phyloP scores from a whole-genome alignment of 2,797 vertebrate genomes.

The Enteromius anoplus region DNA sequence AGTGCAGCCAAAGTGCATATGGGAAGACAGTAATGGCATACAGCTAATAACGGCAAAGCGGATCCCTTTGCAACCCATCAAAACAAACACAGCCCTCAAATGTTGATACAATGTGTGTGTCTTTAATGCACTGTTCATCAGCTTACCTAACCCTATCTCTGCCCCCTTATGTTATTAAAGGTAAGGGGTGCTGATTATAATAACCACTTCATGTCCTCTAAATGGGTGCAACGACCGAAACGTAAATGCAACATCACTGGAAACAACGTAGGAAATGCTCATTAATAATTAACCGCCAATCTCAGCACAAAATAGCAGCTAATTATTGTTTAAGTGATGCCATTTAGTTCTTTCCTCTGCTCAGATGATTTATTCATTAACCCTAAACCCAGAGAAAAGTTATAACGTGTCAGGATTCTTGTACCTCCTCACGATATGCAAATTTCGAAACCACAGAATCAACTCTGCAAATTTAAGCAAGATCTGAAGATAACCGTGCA shows the following conservation, averaged over 20 bases:
- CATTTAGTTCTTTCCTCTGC: slow-evolving; percentile 67
- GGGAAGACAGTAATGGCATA: slow-evolving; percentile 42
- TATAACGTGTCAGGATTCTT: slow-evolving; percentile 40
- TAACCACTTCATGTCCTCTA: not conserved
- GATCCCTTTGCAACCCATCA: slow-evolving; percentile 49
- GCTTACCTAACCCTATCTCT: slow-evolving; percentile 20
- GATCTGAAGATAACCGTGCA: slow-evolving; percentile 13
- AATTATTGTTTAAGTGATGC: slow-evolving; percentile 85
- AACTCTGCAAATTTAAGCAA: slow-evolving; percentile 1
- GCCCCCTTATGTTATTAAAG: slow-evolving; percentile 1
- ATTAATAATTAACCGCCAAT: slow-evolving; percentile 82
- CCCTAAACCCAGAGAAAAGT: slow-evolving; percentile 52
- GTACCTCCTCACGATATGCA: not conserved
- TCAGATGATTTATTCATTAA: slow-evolving; percentile 77
- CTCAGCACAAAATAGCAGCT: slow-evolving; percentile 71
- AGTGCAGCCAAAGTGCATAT: slow-evolving; percentile 51
- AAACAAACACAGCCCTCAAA: slow-evolving; percentile 54
- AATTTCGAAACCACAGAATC: slow-evolving; percentile 42
- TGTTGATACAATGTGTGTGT: slow-evolving; percentile 42
- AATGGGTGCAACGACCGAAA: slow-evolving; percentile 45
- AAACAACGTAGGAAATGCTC: slow-evolving; percentile 61
- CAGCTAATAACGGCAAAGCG: slow-evolving; percentile 37
- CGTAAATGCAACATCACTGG: slow-evolving; percentile 53
- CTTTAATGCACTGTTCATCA: slow-evolving; percentile 45
- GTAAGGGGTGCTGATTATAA: slow-evolving; percentile 41